Base-by-base conservation (phyloP, 2,797 vertebrate species). In the Danionella dracula region DNA sequence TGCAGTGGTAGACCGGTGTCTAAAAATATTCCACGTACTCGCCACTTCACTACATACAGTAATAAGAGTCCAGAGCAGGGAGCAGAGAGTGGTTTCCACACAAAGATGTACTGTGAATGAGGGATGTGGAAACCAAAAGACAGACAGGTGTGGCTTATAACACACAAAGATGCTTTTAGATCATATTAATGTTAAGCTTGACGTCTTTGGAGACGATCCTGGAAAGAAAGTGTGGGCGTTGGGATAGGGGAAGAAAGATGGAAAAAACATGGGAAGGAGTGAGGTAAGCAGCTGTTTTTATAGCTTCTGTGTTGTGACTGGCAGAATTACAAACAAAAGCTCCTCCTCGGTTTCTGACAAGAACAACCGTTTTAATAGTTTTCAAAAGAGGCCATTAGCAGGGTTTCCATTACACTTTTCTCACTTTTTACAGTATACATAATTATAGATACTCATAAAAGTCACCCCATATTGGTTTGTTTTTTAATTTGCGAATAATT, bases 231-330 rank as follows among this genome's bases (percentile, higher is more conserved):
- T 4, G 11, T 12, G 8, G 40, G 51, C 35, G 19, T 37, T 27
- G 50, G 51, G 20, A 37, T 37, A 13, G 13, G 20, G 50, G 63
- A 29, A 31, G 46, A 29, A 46, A 11, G 4, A 11, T 29, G 41
- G 41, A 56, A 66, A 66, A 66, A 19, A 19, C 53, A 46, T 45
- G 8, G 29, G 63, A 48, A 66, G 15, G 19, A 45, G 17, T 66
- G 63, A 66, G 21, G 63, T 56, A 56, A 66, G 63, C 4, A 1
- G 11, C 41, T 48, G 41, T 56, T 37, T 54, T 66, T 38, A 66
- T 34, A 51, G 12, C 1, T 10, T 42, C 49, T 64, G 41, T 11
- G 0, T 11, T 38, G 13, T 13, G 32, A 66, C 46, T 56, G 63
- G 63, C 41, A 29, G 32, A 41, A 45, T 16, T 7, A 19, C 31